Evolutionary conservation across 2,888 invertebrate species (phyloP).

Genomic region (Carcina quercana): DNA sequence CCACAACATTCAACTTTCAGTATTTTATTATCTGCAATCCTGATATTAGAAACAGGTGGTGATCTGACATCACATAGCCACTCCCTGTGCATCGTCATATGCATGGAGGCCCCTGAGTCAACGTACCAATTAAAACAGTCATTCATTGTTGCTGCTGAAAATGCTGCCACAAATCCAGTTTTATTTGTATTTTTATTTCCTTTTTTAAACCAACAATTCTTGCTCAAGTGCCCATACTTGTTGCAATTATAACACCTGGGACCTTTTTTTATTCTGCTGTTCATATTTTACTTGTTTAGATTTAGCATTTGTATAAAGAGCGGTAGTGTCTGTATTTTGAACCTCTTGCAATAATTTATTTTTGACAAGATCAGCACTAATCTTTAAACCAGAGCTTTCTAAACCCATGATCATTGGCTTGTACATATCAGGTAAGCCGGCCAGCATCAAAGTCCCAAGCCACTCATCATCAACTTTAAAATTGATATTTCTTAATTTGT

Average conservation of each 20-base stretch:
- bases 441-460: too few relatives aligned
- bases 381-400: too few relatives aligned
- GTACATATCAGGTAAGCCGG: constrained; percentile 16
- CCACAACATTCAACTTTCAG: constrained; percentile 14
- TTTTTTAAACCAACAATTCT: constrained; percentile 5
- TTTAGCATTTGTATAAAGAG: not conserved
- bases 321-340: not conserved
- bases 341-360: constrained; percentile 7
- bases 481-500: constrained; percentile 17
- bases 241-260: constrained; percentile 12
- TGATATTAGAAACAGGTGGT: constrained; percentile 14
- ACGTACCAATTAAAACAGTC: constrained; percentile 13
- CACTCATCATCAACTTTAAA: constrained; percentile 19
- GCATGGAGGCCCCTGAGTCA: constrained; percentile 20
- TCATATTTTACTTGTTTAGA: not conserved
- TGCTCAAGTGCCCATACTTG: constrained; percentile 13
- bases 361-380: too few relatives aligned
- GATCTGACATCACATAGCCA: constrained; percentile 14
- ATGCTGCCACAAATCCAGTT: constrained; percentile 11
- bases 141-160: constrained; percentile 9
- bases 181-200: not conserved
- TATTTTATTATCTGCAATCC: constrained; percentile 14
- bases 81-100: constrained; percentile 15
- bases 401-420: constrained; percentile 9
- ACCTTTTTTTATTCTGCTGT: constrained; percentile 1